Conservation (phyloP, 2,113 vertebrate genomes). For the Sigmodon hispidus region DNA sequence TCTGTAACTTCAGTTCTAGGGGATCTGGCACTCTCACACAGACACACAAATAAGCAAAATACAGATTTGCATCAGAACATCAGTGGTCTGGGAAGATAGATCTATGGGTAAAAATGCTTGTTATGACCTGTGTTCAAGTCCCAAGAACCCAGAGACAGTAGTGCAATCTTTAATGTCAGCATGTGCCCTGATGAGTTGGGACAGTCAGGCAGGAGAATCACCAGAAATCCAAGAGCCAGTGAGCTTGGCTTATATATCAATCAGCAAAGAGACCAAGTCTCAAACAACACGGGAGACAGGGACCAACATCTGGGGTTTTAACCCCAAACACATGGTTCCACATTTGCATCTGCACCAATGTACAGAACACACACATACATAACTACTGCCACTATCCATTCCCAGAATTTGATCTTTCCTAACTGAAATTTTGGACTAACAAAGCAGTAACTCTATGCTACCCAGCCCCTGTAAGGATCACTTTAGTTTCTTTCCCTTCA, state of each 20-base stretch:
- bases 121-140: not conserved
- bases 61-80: not conserved
- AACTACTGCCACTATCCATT: not conserved
- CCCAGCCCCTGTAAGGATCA: not conserved
- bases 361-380: not conserved
- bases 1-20: not conserved
- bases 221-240: not conserved
- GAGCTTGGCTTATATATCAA: not conserved
- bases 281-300: not conserved
- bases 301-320: not conserved
- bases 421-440: not conserved
- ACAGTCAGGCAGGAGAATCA: not conserved
- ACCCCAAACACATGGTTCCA: not conserved
- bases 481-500: not conserved
- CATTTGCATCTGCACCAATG: not conserved
- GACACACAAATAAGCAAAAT: not conserved
- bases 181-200: not conserved
- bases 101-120: not conserved
- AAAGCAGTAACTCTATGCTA: not conserved
- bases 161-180: not conserved
- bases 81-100: not conserved
- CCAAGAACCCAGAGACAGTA: not conserved
- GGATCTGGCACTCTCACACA: not conserved
- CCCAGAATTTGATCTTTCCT: not conserved
- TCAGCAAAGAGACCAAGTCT: not conserved